Conservation (phyloP, 2,888 invertebrate species). For the Dasysyrphus tricinctus region DNA sequence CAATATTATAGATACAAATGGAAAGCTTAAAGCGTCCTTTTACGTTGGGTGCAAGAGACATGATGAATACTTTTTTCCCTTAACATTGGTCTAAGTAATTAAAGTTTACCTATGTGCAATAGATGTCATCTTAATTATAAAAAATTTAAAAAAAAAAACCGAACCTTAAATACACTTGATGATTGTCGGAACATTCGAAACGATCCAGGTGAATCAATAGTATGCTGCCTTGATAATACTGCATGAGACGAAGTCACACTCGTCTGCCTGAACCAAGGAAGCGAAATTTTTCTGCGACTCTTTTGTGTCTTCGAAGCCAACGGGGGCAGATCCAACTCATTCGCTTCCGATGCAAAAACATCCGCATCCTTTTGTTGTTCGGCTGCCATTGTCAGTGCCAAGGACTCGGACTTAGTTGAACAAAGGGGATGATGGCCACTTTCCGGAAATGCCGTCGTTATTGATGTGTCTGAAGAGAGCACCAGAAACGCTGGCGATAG, state of each 20-base stretch:
- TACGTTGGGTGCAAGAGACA: not conserved
- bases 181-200: conserved; percentile 90
- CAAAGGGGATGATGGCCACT: conserved; percentile 69
- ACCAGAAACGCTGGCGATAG: conserved; percentile 66
- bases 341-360: conserved; percentile 40
- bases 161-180: conserved; percentile 84
- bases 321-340: conserved; percentile 62
- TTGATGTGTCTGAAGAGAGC: conserved; percentile 65
- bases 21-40: conserved; percentile 33
- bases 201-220: conserved; percentile 94
- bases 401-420: conserved; percentile 74
- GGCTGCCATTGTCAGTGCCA: conserved; percentile 66
- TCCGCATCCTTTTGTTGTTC: conserved; percentile 62
- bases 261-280: conserved; percentile 95
- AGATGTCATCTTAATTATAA: not conserved
- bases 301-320: conserved; percentile 85
- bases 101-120: not conserved
- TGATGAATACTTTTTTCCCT: not conserved
- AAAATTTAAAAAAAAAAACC: conserved; percentile 24
- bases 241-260: conserved; percentile 90
- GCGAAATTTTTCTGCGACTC: conserved; percentile 92
- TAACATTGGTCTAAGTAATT: not conserved
- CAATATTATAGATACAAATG: not conserved
- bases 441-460: conserved; percentile 70
- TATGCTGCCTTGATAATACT: conserved; percentile 92